phyloP scores from a whole-genome alignment of 1,140 invertebrate genomes.

The Theocolax elegans region DNA sequence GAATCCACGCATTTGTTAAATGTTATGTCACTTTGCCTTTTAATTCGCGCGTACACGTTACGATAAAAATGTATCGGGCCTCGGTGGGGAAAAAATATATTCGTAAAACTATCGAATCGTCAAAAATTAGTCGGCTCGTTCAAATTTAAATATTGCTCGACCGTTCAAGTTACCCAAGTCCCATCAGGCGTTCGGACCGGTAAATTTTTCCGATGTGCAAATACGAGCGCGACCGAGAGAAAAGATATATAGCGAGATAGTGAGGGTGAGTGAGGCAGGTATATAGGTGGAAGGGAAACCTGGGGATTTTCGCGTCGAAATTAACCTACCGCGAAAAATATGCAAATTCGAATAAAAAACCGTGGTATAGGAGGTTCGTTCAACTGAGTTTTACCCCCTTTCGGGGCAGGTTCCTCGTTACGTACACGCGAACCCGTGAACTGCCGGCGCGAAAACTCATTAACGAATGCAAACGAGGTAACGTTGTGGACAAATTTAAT shows the following conservation, averaged over 20 bases:
- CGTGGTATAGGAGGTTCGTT: not conserved
- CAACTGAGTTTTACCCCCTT: not conserved
- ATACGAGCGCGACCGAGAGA: no score
- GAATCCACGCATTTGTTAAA: no score
- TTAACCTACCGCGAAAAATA: conserved; percentile 51
- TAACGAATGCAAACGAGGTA: conserved; percentile 65
- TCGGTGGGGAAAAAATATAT: no score
- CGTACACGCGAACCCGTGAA: not conserved
- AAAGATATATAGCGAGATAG: not conserved
- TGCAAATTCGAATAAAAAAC: conserved; percentile 50
- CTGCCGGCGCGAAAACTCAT: conserved; percentile 60
- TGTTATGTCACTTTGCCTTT: no score
- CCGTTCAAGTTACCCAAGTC: conserved; percentile 29
- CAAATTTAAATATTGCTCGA: conserved; percentile 36
- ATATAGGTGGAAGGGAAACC: no score
- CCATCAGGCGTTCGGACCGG: conserved; percentile 20
- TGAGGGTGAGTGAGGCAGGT: not conserved
- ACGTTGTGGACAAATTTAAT: conserved; percentile 65
- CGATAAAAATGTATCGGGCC: no score
- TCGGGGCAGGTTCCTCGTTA: not conserved
- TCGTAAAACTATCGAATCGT: conserved; percentile 3
- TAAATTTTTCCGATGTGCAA: conserved; percentile 6
- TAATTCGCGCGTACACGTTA: no score
- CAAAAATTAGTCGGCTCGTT: conserved; percentile 30
- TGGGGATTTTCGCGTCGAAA: conserved; percentile 44